phyloP scores from a whole-genome alignment of 2,113 vertebrate genomes.

The Poeciliopsis prolifica region DNA sequence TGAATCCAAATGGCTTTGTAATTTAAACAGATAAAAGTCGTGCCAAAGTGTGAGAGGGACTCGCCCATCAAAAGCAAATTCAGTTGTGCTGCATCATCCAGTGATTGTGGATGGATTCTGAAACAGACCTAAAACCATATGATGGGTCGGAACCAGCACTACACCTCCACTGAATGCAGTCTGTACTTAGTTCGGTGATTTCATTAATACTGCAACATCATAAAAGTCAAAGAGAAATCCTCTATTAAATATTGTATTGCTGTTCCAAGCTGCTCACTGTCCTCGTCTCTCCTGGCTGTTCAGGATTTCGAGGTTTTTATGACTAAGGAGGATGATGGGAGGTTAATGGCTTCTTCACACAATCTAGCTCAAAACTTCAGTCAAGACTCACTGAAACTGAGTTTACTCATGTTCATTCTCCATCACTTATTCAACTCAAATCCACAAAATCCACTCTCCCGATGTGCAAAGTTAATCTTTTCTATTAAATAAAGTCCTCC shows the following conservation, averaged over 20 bases:
- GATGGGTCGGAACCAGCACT: neutral
- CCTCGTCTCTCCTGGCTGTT: constrained; percentile 7
- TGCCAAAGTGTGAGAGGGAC: constrained; percentile 12
- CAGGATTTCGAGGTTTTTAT: constrained; percentile 44
- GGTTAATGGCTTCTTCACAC: constrained; percentile 55
- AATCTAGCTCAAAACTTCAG: too few species aligned
- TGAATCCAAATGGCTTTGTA: constrained; percentile 3
- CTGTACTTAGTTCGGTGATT: neutral
- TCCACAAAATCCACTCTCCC: too few species aligned
- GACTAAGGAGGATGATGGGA: constrained; percentile 29
- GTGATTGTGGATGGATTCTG: constrained; percentile 34
- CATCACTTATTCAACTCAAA: too few species aligned
- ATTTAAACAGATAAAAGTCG: constrained; percentile 23
- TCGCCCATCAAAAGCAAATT: constrained; percentile 38
- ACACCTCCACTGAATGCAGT: neutral
- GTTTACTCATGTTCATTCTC: too few species aligned
- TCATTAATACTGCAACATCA: neutral
- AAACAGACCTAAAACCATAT: constrained; percentile 9
- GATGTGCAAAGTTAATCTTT: too few species aligned
- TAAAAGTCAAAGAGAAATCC: neutral
- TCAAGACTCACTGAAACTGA: too few species aligned
- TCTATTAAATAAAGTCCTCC: too few species aligned
- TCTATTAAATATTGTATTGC: constrained; percentile 6
- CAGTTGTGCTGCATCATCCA: constrained; percentile 27
- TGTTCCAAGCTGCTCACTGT: neutral